Percentiles rank a stretch among this genome's conserved stretches.
Evolutionary conservation across 2,797 vertebrate genomes (phyloP).

Genomic region (Loris lydekkerianus): DNA sequence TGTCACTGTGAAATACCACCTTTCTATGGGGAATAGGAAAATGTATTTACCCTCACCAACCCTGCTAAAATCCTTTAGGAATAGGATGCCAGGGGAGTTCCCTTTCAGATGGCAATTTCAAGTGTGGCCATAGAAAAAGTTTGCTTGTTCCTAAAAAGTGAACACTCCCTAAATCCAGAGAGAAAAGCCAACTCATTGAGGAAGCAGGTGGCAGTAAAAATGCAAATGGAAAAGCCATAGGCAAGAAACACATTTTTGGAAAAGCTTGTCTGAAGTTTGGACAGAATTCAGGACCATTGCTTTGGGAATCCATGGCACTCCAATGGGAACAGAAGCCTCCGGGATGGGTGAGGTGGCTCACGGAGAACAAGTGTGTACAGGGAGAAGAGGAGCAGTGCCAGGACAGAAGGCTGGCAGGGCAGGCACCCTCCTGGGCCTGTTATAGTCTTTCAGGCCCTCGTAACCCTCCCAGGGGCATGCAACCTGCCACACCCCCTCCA

Average conservation of each 20-base stretch:
- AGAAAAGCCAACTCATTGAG: not conserved
- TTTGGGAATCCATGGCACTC: not conserved
- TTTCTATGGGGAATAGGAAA: not conserved
- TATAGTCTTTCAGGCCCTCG: not conserved
- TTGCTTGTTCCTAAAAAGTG: not conserved
- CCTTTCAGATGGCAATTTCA: not conserved
- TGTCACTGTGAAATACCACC: not conserved
- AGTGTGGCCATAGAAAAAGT: not conserved
- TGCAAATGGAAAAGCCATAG: not conserved
- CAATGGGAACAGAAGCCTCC: not conserved
- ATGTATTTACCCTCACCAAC: not conserved
- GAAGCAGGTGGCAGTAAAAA: not conserved
- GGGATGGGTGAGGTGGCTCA: not conserved
- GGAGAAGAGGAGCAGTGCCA: not conserved
- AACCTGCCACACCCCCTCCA: no score
- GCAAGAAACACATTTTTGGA: conserved; percentile 40
- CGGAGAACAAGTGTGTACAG: not conserved
- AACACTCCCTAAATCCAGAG: not conserved
- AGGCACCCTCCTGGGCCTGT: not conserved
- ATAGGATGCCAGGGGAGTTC: not conserved
- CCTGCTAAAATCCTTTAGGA: not conserved
- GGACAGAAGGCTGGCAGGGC: not conserved
- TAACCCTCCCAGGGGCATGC: not conserved
- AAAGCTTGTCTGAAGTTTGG: conserved; percentile 45
- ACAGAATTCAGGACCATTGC: not conserved